Percentiles rank a stretch among this genome's conserved stretches.
Evolutionary conservation across 2,113 vertebrate species (phyloP).

Genomic region (Channa argus): DNA sequence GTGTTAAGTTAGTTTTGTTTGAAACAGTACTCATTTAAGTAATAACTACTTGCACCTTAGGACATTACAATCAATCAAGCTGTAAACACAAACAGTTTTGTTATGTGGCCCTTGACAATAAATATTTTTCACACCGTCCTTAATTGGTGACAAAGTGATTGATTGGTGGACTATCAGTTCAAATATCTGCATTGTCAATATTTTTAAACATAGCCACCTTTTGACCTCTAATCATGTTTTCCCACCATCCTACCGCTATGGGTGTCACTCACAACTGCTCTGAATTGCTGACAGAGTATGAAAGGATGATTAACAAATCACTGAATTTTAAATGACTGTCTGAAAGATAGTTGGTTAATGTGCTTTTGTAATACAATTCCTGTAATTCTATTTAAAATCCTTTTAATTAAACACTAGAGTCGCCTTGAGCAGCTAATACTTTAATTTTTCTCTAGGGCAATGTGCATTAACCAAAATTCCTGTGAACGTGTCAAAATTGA

Average conservation of each 20-base stretch:
- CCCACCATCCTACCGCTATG: slow-evolving; percentile 60
- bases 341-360: too few relatives aligned
- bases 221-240: slow-evolving; percentile 63
- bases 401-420: too few relatives aligned
- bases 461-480: too few relatives aligned
- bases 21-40: neutral
- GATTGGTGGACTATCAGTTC: slow-evolving; percentile 51
- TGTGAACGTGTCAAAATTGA: too few relatives aligned
- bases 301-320: neutral
- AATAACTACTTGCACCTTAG: slow-evolving; percentile 1
- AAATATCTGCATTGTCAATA: slow-evolving; percentile 52
- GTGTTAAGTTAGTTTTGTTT: neutral
- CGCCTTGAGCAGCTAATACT: too few relatives aligned
- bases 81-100: slow-evolving; percentile 1
- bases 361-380: too few relatives aligned
- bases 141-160: slow-evolving; percentile 37
- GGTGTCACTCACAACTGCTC: slow-evolving; percentile 53
- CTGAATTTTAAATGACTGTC: neutral
- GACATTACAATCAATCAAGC: slow-evolving; percentile 11
- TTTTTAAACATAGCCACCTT: slow-evolving; percentile 46
- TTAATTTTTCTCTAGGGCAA: too few relatives aligned
- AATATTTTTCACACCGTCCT: neutral
- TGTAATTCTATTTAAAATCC: too few relatives aligned
- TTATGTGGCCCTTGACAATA: neutral
- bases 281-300: neutral